Conservation (phyloP, 2,797 vertebrate species). For the Craterocephalus amniculus region DNA sequence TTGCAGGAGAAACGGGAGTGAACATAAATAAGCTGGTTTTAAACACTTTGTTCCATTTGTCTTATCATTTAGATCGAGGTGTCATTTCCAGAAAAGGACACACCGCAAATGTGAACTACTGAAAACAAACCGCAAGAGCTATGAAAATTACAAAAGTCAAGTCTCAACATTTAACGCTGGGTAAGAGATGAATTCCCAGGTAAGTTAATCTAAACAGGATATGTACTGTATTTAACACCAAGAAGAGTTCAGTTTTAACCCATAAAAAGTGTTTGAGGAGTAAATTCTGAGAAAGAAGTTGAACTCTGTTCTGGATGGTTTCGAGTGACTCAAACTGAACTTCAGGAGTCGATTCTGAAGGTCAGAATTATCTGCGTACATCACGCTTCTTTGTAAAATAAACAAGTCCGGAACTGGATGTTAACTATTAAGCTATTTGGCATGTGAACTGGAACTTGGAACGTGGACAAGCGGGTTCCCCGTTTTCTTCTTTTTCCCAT, state of each 20-base stretch:
- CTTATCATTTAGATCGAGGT: neutral
- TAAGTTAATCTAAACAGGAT: neutral
- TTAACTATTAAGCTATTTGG: neutral
- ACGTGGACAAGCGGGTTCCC: too few relatives aligned
- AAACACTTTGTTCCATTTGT: neutral
- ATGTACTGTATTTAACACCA: neutral
- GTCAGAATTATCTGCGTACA: neutral
- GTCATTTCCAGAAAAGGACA: neutral
- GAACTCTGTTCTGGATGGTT: too few relatives aligned
- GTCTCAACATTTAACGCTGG: neutral
- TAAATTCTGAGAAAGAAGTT: too few relatives aligned
- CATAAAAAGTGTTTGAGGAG: too few relatives aligned
- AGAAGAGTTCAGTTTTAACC: neutral
- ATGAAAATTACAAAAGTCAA: neutral
- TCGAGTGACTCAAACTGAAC: neutral
- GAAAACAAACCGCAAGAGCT: neutral
- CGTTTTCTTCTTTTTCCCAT: neutral
- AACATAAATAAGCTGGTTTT: neutral
- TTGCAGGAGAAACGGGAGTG: neutral
- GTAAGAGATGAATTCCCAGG: neutral
- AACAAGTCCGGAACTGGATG: neutral
- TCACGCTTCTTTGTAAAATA: neutral
- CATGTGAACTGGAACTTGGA: neutral
- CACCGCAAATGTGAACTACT: neutral
- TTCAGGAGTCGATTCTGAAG: neutral